Base-by-base conservation (phyloP, 1,140 invertebrate species). In the Idris sp. region DNA sequence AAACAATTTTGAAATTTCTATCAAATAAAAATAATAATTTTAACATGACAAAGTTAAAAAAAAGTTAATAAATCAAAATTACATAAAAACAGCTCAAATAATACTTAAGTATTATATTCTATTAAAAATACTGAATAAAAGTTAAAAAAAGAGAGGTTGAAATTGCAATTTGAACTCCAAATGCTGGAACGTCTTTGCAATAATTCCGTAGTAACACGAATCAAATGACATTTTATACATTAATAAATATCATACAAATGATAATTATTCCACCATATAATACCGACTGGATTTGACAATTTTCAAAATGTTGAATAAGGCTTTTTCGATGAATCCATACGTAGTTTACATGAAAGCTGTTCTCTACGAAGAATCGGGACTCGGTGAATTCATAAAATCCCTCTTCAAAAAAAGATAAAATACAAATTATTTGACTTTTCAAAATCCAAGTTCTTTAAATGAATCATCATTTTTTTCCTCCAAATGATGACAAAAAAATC, bases 281-380 rank as follows among this genome's bases (percentile, higher is more conserved):
- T 48, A 61, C 25, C 38, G 9, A 11, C 8, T 54, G 36, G 19
- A 40, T 28, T n/a, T 40, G 9, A 56, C 11, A 14, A 11, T 36
- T 48, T 6, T 26, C 6, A 41, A 28, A 64, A 0, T 58, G 31
- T 19, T 46, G 41, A 54, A 13, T 67, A 67, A 67, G 49, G 41
- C 62, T 58, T 25, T 46, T 49, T 9, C 28, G 41, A 53, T 67
- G 11, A 54, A 56, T 67, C 43, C 51, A 58, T 58, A 48, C 62
- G 28, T 54, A 65, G 30, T 65, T 65, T 56, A 48, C 49, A 65
- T 38, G 31, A 28, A 48, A 48, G 18, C 44, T 62, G 25, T 5
- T 54, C 31, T 56, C 38, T 65, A 65, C 28, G 36, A 36, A 54
- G 33, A 30, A 10, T 1, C 4, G 25, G 13, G 26, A 38, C 10